Evolutionary conservation across 2,888 invertebrate species (phyloP), one percentile per base, ranked within the genome.

Genomic region (Spialia ferax): DNA sequence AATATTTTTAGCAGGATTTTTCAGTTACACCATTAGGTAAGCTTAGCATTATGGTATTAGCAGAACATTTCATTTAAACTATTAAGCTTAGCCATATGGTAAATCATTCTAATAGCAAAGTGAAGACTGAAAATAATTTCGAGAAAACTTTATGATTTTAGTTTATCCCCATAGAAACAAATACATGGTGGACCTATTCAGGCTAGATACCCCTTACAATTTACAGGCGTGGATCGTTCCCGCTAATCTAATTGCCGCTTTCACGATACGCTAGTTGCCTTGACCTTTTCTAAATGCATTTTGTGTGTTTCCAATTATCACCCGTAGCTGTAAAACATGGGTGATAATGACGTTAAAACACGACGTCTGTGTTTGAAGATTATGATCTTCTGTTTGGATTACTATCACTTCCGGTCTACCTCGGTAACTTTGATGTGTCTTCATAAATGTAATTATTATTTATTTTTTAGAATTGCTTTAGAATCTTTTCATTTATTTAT

Each of bases 241-340:
- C 80, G 84, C 83, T 91, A 91, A 92, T 91, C 90, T 90, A 92
- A 91, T 92, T 89, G 88, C 81, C 88, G 86, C 89, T 86, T 88
- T 84, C 85, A 84, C 88, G 86, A 88, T 84, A 82, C 85, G 85
- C 86, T 83, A 76, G 72, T 85, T 79, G 86, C 89, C 90, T 89
- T 92, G 92, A 91, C 91, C 91, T 92, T 88, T 77, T 48, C 81
- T 87, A 87, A 89, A 90, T 91, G 90, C 87, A 85, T 87, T 91
- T 89, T 82, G 84, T 81, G 76, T 82, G 83, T 82, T 77, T 69
- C 75, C 72, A 75, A 74, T 87, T 79, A 82, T 77, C 80, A 71
- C 77, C 74, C 77, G 70, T 66, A 61, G 65, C 70, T 61, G 66
- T 67, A 64, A 69, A 61, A 63, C 60, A 63, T 54, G 62, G 54